A percentile compares a stretch with the other conserved stretches of the same genome.
phyloP scores from a whole-genome alignment of 1,140 invertebrate species.

The Nylanderia fulva region DNA sequence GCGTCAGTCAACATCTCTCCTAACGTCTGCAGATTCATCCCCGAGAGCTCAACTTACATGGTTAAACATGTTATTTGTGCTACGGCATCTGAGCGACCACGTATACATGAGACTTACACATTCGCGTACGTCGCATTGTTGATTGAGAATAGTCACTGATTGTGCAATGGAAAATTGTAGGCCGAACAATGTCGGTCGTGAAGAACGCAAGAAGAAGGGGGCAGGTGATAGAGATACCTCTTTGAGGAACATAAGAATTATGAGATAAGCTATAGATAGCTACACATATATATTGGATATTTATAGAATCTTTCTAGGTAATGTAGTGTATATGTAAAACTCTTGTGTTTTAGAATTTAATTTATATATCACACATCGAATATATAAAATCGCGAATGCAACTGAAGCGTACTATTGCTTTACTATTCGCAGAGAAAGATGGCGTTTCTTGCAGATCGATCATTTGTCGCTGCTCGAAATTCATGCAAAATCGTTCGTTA shows the following conservation, averaged over 20 bases:
- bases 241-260: background rate
- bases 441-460: background rate
- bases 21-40: constrained; percentile 49
- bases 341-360: background rate
- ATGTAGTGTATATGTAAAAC: no score
- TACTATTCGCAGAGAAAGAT: background rate
- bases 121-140: constrained; percentile 28
- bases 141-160: constrained; percentile 39
- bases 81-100: background rate
- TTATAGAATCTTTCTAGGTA: background rate
- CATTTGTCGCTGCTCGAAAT: background rate
- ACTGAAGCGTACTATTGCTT: background rate
- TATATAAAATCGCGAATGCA: background rate
- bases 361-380: background rate
- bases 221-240: constrained; percentile 5
- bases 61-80: constrained; percentile 5
- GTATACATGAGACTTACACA: background rate
- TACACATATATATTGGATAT: background rate
- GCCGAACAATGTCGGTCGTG: constrained; percentile 32
- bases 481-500: background rate
- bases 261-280: constrained; percentile 11
- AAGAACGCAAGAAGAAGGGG: constrained; percentile 8
- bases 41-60: constrained; percentile 21
- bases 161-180: constrained; percentile 59
- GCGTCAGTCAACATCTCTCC: constrained; percentile 73